Evolutionary conservation across 2,797 vertebrate genomes (phyloP), one percentile per base, ranked within the genome.

Genomic region (Arrhamphus sclerolepis): DNA sequence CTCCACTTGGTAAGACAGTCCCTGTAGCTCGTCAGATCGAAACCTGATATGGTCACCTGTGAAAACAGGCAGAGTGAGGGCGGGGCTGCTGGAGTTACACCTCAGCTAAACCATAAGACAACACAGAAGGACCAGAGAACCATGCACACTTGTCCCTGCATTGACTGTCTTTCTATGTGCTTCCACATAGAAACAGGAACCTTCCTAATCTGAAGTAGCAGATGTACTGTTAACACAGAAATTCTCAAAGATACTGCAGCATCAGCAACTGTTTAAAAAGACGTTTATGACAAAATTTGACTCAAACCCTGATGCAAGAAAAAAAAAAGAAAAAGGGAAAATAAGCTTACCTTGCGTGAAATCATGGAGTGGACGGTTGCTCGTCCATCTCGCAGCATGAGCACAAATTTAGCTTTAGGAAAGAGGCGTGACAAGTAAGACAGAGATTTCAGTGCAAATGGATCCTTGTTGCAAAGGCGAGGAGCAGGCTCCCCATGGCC

Each of bases 1-100:
- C 95, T 98, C 96, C 96, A 98, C 86, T 98, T 98, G 78, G 90
- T 95, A 89, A 98, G 88, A 77, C 96, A 97, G 90, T 98, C 96
- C 78, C 94, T 89, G 81, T 97, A 97, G 90, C 94, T 98, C 88
- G 83, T 94, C 29, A 98, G 92, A 85, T 98, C 96, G 49, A 98
- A 98, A 1, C 96, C 96, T 2, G 96, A 95, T 68, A 98, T 97
- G 0, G 96, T 98, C 42, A 98, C 90, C 90, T 91, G 63, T 5
- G 46, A 56, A 46, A 2, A 16, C 2, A 34, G 14, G 20, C 28
- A 34, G 17, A 41, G 1, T 1, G 44, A 18, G n/a, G n/a, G n/a
- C n/a, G n/a, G n/a, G n/a, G n/a, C n/a, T n/a, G n/a, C 24, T 26
- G 24, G 24, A 26, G 24, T 6, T 3, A 26, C 6, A 26, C 24